Base-by-base conservation (phyloP, 2,888 invertebrate genomes). In the Eilema sororculum region DNA sequence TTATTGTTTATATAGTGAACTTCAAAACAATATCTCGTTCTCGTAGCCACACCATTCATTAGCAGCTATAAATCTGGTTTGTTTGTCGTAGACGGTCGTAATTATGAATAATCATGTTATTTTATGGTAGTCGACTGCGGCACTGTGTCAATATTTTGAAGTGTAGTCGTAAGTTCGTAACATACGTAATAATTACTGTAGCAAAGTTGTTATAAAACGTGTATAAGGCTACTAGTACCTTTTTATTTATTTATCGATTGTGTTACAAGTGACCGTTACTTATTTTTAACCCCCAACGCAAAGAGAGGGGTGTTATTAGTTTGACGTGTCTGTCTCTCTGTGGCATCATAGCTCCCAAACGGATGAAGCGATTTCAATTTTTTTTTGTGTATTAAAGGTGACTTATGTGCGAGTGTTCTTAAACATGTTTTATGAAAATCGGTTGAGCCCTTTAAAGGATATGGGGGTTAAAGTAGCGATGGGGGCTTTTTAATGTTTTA, bases 41-140 rank as follows among this genome's bases (percentile, higher is more conserved):
- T 80, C 83, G 76, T 79, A 78, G 81, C 82, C 77, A 84, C 83
- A 83, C 83, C 83, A 85, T 85, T 87, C 87, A 89, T 90, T 88
- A 86, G 84, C 82, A 78, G 84, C 87, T 88, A 89, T 93, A 91
- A 93, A 93, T 91, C 85, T 86, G 81, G 84, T 86, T 86, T 90
- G 91, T 93, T 91, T 92, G 90, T 90, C 87, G 87, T 89, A 81
- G 86, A 86, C 86, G 88, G 81, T 88, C 87, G 86, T 91, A 89
- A 91, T 92, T 89, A 90, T 90, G 88, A 90, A 90, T 92, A 92
- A 91, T 93, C 91, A 93, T 88, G 87, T 90, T 87, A 87, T 90
- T 90, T 88, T 89, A 90, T 88, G 89, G 89, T 86, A 82, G 85
- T 84, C 86, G 87, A 86, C 88, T 87, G 88, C 90, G 89, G 80